phyloP scores from a whole-genome alignment of 2,888 invertebrate species.

The Dascillus cervinus region DNA sequence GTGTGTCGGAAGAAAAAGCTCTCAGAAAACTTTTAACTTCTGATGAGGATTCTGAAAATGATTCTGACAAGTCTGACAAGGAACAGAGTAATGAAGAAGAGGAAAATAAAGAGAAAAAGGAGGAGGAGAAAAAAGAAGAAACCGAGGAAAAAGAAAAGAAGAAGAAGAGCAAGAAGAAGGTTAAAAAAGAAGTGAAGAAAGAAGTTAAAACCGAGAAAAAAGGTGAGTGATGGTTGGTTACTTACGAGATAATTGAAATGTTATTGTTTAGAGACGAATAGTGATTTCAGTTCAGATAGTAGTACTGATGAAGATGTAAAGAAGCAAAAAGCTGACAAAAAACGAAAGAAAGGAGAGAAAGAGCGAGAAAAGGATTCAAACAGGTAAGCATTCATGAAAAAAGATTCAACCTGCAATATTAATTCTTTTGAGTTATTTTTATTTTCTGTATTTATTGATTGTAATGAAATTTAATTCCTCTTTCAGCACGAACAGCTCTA shows the following conservation, averaged over 20 bases:
- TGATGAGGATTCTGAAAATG: slow-evolving; percentile 81
- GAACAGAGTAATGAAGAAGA: slow-evolving; percentile 62
- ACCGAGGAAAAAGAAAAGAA: slow-evolving; percentile 56
- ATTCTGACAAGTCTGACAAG: slow-evolving; percentile 68
- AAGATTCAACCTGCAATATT: too few relatives aligned
- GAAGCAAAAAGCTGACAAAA: slow-evolving; percentile 44
- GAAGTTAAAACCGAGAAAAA: slow-evolving; percentile 56
- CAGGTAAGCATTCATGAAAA: slow-evolving; percentile 24
- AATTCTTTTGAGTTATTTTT: slow-evolving; percentile 1
- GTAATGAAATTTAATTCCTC: slow-evolving; percentile 5
- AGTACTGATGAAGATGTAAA: slow-evolving; percentile 65
- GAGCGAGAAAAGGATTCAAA: slow-evolving; percentile 41
- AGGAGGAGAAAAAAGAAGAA: slow-evolving; percentile 46
- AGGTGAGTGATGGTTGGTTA: slow-evolving; percentile 29
- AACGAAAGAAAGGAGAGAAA: slow-evolving; percentile 41
- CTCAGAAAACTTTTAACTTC: slow-evolving; percentile 56
- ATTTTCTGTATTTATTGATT: slow-evolving; percentile 7
- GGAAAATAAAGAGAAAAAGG: slow-evolving; percentile 62
- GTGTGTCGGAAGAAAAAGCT: slow-evolving; percentile 69
- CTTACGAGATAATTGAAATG: slow-evolving; percentile 5
- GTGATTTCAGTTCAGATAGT: slow-evolving; percentile 64
- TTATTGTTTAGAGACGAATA: slow-evolving; percentile 51
- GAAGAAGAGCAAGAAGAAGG: slow-evolving; percentile 57
- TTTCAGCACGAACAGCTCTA: slow-evolving; percentile 47
- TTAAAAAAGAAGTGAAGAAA: slow-evolving; percentile 47